phyloP scores from a whole-genome alignment of 2,797 vertebrate species.

The Chaetodon trifasciatus region DNA sequence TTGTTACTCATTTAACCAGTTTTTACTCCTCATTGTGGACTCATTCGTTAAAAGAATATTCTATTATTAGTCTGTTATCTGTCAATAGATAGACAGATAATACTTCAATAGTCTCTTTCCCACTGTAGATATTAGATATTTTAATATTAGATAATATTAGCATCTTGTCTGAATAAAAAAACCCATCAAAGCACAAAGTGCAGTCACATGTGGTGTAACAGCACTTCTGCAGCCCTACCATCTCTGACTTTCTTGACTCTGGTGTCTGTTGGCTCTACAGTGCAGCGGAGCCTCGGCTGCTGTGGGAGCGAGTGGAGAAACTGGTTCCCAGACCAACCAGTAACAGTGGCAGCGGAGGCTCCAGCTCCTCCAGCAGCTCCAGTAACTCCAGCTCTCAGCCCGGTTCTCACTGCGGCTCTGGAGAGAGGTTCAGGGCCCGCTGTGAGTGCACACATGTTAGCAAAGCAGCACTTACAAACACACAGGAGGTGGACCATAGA shows the following conservation, averaged over 20 bases:
- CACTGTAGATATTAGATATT: background rate
- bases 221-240: background rate
- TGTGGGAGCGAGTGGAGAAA: slow-evolving; percentile 97
- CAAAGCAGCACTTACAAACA: background rate
- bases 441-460: slow-evolving; percentile 86
- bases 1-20: background rate
- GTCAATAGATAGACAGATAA: no score
- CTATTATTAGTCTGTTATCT: background rate
- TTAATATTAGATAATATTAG: background rate
- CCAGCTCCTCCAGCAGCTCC: slow-evolving; percentile 89
- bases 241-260: slow-evolving; percentile 22
- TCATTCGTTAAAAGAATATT: background rate
- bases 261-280: slow-evolving; percentile 58
- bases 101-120: no score
- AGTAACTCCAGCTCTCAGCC: slow-evolving; percentile 95
- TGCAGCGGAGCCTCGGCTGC: slow-evolving; percentile 92
- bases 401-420: slow-evolving; percentile 93
- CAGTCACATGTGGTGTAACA: background rate
- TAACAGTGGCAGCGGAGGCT: slow-evolving; percentile 87
- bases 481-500: background rate
- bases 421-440: slow-evolving; percentile 93
- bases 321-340: slow-evolving; percentile 87
- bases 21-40: background rate
- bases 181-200: background rate
- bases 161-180: background rate